Conservation (phyloP, 2,113 vertebrate species). For the Pandion haliaetus region DNA sequence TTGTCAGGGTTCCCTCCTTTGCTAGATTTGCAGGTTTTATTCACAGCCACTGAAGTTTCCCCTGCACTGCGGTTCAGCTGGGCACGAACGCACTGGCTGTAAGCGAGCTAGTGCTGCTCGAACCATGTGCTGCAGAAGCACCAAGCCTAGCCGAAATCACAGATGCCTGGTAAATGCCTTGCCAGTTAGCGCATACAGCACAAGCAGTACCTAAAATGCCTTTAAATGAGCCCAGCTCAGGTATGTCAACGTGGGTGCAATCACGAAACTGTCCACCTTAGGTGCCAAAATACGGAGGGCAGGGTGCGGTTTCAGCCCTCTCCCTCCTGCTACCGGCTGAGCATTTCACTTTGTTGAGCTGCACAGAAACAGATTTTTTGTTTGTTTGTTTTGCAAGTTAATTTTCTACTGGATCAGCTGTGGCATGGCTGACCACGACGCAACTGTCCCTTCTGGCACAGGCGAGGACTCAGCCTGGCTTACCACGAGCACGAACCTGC, state of each 20-base stretch:
- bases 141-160: not conserved
- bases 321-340: not conserved
- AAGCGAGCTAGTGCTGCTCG: not conserved
- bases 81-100: not conserved
- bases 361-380: not conserved
- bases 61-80: not conserved
- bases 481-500: accelerated
- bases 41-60: not conserved
- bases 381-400: not conserved
- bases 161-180: too few relatives aligned
- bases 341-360: not conserved
- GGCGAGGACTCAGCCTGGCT: not conserved
- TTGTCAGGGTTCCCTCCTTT: not conserved
- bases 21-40: not conserved
- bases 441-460: not conserved
- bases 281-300: not conserved
- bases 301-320: not conserved
- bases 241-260: accelerated
- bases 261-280: not conserved
- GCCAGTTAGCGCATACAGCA: too few relatives aligned
- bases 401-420: not conserved
- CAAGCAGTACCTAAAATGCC: not conserved
- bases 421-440: not conserved
- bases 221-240: not conserved
- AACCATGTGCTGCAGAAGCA: not conserved